Evolutionary conservation across 2,113 vertebrate genomes (phyloP).

Genomic region (Hypanus sabinus): DNA sequence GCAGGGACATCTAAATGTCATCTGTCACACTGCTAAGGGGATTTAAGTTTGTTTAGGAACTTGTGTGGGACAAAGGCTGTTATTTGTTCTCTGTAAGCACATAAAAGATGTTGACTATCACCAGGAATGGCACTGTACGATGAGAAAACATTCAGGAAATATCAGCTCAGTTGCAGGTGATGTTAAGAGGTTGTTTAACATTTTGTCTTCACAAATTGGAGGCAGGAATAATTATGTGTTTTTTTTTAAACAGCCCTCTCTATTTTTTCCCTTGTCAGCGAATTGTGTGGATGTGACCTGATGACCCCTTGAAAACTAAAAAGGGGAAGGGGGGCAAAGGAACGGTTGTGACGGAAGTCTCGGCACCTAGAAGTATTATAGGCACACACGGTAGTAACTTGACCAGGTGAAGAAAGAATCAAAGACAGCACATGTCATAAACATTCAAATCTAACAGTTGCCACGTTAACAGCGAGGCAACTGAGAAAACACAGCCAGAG

Average conservation of each 20-base stretch:
- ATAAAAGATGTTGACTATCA: slow-evolving; percentile 68
- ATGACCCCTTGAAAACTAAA: slow-evolving; percentile 32
- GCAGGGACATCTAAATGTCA: slow-evolving; percentile 77
- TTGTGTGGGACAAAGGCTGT: slow-evolving; percentile 72
- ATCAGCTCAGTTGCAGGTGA: slow-evolving; percentile 74
- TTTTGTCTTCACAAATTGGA: slow-evolving; percentile 43
- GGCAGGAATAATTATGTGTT: slow-evolving; percentile 31
- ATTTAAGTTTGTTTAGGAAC: slow-evolving; percentile 83
- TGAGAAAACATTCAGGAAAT: slow-evolving; percentile 54
- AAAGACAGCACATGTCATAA: slow-evolving; percentile 54
- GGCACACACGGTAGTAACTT: slow-evolving; percentile 65
- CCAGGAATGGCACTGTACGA: slow-evolving; percentile 60
- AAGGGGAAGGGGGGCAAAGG: slow-evolving; percentile 46
- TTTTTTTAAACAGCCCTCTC: not conserved
- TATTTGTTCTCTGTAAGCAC: slow-evolving; percentile 66
- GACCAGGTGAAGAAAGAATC: slow-evolving; percentile 55
- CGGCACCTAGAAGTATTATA: slow-evolving; percentile 57
- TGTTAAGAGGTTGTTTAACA: slow-evolving; percentile 57
- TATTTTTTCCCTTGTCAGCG: not conserved
- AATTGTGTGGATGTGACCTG: not conserved
- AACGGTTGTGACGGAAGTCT: slow-evolving; percentile 47
- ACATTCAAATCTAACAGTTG: slow-evolving; percentile 61
- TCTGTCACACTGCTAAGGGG: slow-evolving; percentile 80
- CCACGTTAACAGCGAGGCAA: slow-evolving; percentile 65
- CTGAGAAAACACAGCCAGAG: slow-evolving; percentile 59